Base-by-base conservation (phyloP, 1,140 invertebrate species). In the Hormaphis cornu region DNA sequence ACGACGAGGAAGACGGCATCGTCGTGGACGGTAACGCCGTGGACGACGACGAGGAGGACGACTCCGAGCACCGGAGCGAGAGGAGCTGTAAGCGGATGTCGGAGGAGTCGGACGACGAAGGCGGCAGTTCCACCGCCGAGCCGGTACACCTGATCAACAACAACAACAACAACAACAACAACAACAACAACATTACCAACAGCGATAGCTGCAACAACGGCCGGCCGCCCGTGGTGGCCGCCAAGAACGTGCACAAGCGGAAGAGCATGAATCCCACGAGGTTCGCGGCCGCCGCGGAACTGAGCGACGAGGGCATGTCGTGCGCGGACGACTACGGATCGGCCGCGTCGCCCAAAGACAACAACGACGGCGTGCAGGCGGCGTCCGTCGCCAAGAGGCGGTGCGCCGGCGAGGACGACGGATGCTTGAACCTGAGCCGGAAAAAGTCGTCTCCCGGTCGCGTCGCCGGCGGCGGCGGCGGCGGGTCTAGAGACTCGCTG, bases 251-350 rank as follows among this genome's bases (percentile, higher is more conserved):
- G 10, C 72, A 93, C 53, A 94, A 96, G 79, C 81, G 94, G 54
- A 97, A 97, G 79, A 94, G 88, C 74, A 87, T 92, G 74, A 94
- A 95, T 77, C 94, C 93, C 0, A 93, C 89, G 1, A 83, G 91
- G 69, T 91, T 88, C 76, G 85, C 89, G 2, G 81, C 87, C 48
- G 69, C 74, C 48, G 54, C 54, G 33, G 37, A 72, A 70, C 18
- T 76, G 76, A 16, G 79, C 66, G 76, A 81, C 5, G 80, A 85
- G 42, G 82, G 80, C 8, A 83, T 85, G 42, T 85, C 85, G 71
- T 84, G 61, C 18, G 24, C 82, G 16, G 84, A 86, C 54, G 83
- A 83, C 14, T n/a, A n/a, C 83, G 85, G 58, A 84, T 78, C 46
- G 14, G 48, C 40, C 18, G 40, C 54, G 14, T 50, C 46, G 33